Evolutionary conservation across 1,140 invertebrate genomes (phyloP), one percentile per base, ranked within the genome.

Genomic region (Drosophila micromelanica): DNA sequence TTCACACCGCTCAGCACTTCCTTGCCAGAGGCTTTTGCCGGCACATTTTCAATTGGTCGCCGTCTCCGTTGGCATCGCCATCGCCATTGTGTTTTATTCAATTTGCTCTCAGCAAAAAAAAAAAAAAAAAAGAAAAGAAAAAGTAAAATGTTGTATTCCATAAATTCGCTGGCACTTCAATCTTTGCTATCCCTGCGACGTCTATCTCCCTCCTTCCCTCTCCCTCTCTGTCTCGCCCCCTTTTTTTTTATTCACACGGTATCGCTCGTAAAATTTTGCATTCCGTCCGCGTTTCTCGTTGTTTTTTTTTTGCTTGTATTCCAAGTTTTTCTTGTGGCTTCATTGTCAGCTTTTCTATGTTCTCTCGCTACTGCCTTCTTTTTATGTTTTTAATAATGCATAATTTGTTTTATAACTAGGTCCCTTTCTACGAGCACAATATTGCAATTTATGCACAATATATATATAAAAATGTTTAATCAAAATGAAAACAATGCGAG

Each of bases 151-250:
- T 64, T 79, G 84, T 89, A 89, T 87, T 89, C 82, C 82, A 87
- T 87, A 87, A 87, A 87, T 87, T 87, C 74, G 78, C 82, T 87
- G 84, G 80, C 84, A 87, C 82, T 87, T 87, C 82, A 87, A 87
- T 87, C 84, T 74, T 15, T 45, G 51, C 63, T 38, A 12, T 20
- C 9, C 38, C 12, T n/a, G 11, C 38, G 2, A n/a, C 38, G 4
- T 0, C 8, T 7, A 8, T 54, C 3, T 6, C 3, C 27, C 54
- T 30, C 17, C 30, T 40, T 45, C 8, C 9, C 11, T 8, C 30
- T 23, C 52, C 37, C 15, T 30, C 32, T 46, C 32, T 13, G 6
- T 8, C n/a, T n/a, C 35, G 32, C 32, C 38, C 61, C 68, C 48
- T 8, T 32, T 32, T 35, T 35, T 13, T 30, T 49, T 23, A 49